phyloP scores from a whole-genome alignment of 2,113 vertebrate genomes.

The Tylochromis polylepis region DNA sequence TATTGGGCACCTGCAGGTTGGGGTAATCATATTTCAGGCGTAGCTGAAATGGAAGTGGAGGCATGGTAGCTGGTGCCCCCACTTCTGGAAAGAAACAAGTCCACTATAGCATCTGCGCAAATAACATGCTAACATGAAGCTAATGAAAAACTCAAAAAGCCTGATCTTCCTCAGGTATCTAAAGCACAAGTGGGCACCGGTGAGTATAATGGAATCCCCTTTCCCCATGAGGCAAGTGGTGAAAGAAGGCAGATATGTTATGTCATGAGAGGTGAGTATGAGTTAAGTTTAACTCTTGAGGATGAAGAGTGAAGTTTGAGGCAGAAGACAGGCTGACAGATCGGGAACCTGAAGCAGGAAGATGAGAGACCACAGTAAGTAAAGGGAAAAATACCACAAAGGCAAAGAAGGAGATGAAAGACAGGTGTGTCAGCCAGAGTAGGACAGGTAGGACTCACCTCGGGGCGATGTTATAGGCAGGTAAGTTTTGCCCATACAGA shows the following conservation, averaged over 20 bases:
- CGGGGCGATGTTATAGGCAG: background rate
- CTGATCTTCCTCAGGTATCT: background rate
- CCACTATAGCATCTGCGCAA: background rate
- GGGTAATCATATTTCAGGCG: background rate
- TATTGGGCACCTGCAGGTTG: background rate
- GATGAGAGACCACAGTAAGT: background rate
- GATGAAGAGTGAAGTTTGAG: background rate
- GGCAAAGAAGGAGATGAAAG: background rate
- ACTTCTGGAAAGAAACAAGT: background rate
- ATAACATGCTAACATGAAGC: background rate
- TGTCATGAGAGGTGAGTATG: background rate
- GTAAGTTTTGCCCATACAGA: background rate
- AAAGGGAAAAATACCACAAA: background rate
- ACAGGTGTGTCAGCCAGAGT: background rate
- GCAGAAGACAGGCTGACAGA: background rate
- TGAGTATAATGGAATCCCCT: background rate
- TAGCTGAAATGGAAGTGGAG: background rate
- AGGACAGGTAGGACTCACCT: background rate
- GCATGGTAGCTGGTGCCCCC: background rate
- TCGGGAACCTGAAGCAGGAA: background rate
- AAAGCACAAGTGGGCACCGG: background rate
- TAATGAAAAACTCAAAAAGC: background rate
- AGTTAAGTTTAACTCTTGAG: background rate
- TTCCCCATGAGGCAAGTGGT: background rate
- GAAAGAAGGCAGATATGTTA: background rate